These are phyloP conservation scores for Oryzias celebensis DNA, from an alignment of 2,113 vertebrate genomes.

Conservation along the genomic window DNA sequence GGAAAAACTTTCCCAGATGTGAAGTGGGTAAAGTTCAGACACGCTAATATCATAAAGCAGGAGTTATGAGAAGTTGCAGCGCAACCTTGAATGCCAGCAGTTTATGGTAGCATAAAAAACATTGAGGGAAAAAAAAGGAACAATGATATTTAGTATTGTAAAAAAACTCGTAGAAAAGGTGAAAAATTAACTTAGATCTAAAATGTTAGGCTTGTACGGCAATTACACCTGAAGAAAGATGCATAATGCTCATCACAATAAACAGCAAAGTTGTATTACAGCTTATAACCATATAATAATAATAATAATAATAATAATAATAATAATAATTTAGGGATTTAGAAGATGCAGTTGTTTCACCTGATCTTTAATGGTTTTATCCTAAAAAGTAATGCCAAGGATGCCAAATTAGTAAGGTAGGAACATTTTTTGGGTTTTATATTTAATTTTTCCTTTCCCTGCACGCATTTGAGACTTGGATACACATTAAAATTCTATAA, in stretches of 20 bases:
- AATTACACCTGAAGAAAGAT: constrained; percentile 8
- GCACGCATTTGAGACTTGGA: too few relatives aligned
- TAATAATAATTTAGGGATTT: constrained; percentile 11
- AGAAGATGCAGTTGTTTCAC: constrained; percentile 3
- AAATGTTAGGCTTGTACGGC: constrained; percentile 36
- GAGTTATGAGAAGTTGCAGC: not conserved
- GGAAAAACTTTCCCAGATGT: too few relatives aligned
- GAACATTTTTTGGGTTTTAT: too few relatives aligned
- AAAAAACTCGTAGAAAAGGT: constrained; percentile 7
- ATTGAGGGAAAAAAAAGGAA: not conserved
- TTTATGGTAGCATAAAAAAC: not conserved
- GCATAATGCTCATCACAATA: constrained; percentile 22
- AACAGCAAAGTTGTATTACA: constrained; percentile 3
- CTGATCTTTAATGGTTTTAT: constrained; percentile 30
- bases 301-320: constrained; percentile 13
- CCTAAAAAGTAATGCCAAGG: not conserved
- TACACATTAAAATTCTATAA: too few relatives aligned
- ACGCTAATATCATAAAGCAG: not conserved
- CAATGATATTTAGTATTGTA: constrained; percentile 7
- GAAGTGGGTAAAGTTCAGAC: constrained; percentile 11
- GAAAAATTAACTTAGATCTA: constrained; percentile 21
- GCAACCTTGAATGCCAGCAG: not conserved
- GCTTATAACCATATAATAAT: not conserved
- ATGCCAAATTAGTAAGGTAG: too few relatives aligned
- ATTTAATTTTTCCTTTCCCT: too few relatives aligned